These are phyloP conservation scores for Dipus sagitta DNA, from an alignment of 2,797 vertebrate genomes.

Conservation along the genomic window DNA sequence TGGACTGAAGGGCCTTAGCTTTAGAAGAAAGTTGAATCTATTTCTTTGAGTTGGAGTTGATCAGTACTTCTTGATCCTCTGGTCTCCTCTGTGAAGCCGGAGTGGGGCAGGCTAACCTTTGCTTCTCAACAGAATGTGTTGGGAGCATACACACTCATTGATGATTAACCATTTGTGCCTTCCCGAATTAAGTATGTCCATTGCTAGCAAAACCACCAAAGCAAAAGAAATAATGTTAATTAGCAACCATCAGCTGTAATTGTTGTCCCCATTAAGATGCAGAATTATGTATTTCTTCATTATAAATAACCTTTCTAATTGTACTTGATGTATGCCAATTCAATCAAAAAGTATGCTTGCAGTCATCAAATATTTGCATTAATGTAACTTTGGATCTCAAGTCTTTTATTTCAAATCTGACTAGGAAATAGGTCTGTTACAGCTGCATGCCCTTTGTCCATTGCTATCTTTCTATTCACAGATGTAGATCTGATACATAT, in stretches of 20 bases:
- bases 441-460: conserved; percentile 72
- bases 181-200: conserved; percentile 72
- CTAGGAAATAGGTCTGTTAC: conserved; percentile 77
- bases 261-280: conserved; percentile 88
- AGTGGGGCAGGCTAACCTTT: conserved; percentile 26
- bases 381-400: conserved; percentile 85
- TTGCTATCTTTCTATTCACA: conserved; percentile 61
- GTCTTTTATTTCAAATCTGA: conserved; percentile 82
- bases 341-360: conserved; percentile 89
- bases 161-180: conserved; percentile 64
- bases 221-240: conserved; percentile 88
- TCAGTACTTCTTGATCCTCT: not conserved
- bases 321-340: conserved; percentile 90
- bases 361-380: conserved; percentile 89
- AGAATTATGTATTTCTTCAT: conserved; percentile 90
- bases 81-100: not conserved
- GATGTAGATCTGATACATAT: conserved; percentile 79
- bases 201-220: conserved; percentile 82
- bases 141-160: conserved; percentile 24
- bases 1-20: not conserved
- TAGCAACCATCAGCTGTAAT: conserved; percentile 87
- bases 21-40: conserved; percentile 40
- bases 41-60: conserved; percentile 46
- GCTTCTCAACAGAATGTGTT: conserved; percentile 41
- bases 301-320: conserved; percentile 91